These are phyloP conservation scores for Lepidurus apus DNA, from an alignment of 1,140 invertebrate species.

Conservation along the genomic window DNA sequence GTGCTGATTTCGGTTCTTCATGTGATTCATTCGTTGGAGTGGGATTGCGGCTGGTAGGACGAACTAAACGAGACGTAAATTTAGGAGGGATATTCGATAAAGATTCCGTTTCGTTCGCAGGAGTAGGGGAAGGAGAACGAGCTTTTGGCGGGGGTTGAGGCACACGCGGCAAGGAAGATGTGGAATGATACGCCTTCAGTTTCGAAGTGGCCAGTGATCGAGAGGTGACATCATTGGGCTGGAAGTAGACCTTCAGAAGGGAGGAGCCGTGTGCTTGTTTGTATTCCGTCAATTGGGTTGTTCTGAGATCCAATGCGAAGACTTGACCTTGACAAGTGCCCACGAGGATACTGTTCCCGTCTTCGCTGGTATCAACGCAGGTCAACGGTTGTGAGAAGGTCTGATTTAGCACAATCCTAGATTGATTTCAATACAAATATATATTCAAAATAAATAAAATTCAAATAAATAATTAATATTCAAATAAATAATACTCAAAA, in stretches of 20 bases:
- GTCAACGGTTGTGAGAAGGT: not conserved
- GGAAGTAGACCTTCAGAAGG: not conserved
- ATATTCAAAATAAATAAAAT: no score
- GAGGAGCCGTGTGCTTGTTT: not conserved
- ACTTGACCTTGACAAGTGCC: not conserved
- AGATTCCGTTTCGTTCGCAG: not conserved
- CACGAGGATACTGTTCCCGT: not conserved
- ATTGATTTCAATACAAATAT: not conserved
- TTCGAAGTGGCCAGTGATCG: not conserved
- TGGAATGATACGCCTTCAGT: not conserved
- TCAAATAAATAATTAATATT: no score
- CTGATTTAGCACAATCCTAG: not conserved
- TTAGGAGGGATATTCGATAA: not conserved
- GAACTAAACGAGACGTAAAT: not conserved
- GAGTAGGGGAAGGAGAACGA: not conserved
- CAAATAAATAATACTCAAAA: no score
- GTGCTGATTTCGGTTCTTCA: not conserved
- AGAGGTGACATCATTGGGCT: not conserved
- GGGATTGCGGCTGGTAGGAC: not conserved
- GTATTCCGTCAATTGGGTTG: not conserved
- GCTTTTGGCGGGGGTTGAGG: not conserved
- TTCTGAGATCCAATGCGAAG: not conserved
- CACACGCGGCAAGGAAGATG: not conserved
- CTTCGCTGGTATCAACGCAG: not conserved
- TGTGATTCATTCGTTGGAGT: not conserved